Evolutionary conservation across 1,140 invertebrate species (phyloP).

Genomic region (Pogonomyrmex barbatus): DNA sequence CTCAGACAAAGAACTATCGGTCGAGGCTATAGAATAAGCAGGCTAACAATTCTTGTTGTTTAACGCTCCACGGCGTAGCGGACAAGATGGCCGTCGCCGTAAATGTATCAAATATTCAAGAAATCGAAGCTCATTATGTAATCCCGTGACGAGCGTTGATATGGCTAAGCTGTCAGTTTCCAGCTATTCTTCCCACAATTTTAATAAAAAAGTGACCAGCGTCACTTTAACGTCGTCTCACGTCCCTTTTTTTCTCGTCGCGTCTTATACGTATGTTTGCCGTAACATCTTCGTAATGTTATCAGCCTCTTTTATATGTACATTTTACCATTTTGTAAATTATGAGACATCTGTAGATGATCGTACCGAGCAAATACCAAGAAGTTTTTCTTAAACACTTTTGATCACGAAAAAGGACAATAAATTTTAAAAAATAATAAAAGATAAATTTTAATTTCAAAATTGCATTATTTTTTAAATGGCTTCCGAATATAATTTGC

Average conservation of each 20-base stretch:
- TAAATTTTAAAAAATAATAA: background rate
- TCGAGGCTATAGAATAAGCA: slow-evolving; percentile 82
- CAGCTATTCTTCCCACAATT: slow-evolving; percentile 59
- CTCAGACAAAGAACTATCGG: slow-evolving; percentile 43
- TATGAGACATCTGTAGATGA: slow-evolving; percentile 15
- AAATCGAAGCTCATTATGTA: slow-evolving; percentile 72
- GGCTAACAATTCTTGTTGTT: slow-evolving; percentile 85
- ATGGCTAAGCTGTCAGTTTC: slow-evolving; percentile 58
- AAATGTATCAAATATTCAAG: slow-evolving; percentile 83
- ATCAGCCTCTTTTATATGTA: slow-evolving; percentile 12
- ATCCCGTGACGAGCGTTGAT: slow-evolving; percentile 55
- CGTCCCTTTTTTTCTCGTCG: slow-evolving; percentile 42
- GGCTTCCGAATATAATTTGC: background rate
- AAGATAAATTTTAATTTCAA: no score
- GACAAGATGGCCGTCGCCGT: slow-evolving; percentile 80
- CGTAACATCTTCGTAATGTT: slow-evolving; percentile 21
- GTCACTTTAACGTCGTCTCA: slow-evolving; percentile 33
- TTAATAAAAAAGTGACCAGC: slow-evolving; percentile 51
- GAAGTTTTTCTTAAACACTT: slow-evolving; percentile 18
- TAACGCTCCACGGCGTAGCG: slow-evolving; percentile 80
- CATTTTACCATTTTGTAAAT: slow-evolving; percentile 31
- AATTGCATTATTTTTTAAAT: background rate
- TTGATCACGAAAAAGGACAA: background rate
- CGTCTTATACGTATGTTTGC: slow-evolving; percentile 5
- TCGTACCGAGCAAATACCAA: background rate